Evolutionary conservation across 1,140 invertebrate genomes (phyloP).

Genomic region (Geopemphigus sp.): DNA sequence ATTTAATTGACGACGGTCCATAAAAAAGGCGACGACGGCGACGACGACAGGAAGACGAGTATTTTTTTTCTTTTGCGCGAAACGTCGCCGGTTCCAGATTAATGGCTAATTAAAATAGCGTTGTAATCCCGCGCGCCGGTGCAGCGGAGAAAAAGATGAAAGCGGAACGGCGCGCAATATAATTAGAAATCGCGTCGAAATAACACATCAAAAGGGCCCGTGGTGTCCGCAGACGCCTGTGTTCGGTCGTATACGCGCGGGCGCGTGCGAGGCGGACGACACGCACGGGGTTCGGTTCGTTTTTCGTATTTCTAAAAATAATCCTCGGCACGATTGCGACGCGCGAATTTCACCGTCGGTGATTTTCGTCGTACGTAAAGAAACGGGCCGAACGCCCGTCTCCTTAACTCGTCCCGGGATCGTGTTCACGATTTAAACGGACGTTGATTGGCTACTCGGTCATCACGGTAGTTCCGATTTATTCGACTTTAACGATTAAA

Average conservation of each 20-base stretch:
- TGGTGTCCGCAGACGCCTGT: no score
- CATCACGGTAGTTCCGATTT: no score
- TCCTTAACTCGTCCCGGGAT: no score
- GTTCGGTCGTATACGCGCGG: not conserved
- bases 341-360: constrained; percentile 18
- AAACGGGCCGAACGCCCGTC: no score
- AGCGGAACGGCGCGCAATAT: constrained; percentile 8
- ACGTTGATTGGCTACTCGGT: no score
- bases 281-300: not conserved
- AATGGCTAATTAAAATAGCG: constrained; percentile 48
- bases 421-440: no score
- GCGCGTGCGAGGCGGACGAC: not conserved
- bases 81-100: constrained; percentile 44
- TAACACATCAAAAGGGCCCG: constrained; percentile 41
- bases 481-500: no score
- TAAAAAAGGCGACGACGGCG: constrained; percentile 32
- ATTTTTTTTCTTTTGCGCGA: constrained; percentile 43
- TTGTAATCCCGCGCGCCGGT: not conserved
- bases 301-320: constrained; percentile 27
- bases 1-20: constrained; percentile 38
- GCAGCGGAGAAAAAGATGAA: constrained; percentile 7
- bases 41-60: not conserved
- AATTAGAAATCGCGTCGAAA: constrained; percentile 48
- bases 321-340: constrained; percentile 3
- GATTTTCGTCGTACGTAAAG: no score